These are phyloP conservation scores for Epizoanthus rinbou DNA, from an alignment of 92 coral and sea anemone species.

Conservation along the genomic window DNA sequence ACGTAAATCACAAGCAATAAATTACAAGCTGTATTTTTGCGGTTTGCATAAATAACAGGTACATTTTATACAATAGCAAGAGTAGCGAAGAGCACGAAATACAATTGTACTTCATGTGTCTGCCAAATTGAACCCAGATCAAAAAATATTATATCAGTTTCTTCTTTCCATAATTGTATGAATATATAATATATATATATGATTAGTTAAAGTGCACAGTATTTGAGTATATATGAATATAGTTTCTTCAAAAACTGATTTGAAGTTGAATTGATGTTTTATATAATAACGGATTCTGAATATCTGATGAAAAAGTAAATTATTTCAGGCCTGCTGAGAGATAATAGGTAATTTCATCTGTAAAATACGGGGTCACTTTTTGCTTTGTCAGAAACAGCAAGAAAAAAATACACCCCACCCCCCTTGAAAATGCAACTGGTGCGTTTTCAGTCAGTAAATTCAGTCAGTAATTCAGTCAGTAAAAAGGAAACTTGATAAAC, in stretches of 20 bases:
- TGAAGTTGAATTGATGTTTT: background rate
- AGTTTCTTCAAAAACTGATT: conserved; percentile 7
- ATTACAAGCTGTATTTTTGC: no score
- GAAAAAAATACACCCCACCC: background rate
- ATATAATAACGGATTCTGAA: conserved; percentile 9
- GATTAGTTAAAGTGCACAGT: conserved; percentile 5
- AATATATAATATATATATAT: conserved; percentile 13
- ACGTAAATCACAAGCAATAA: no score
- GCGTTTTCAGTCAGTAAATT: background rate
- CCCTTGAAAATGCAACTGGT: background rate
- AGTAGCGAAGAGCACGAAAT: background rate
- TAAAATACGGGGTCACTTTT: background rate
- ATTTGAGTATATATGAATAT: conserved; percentile 35
- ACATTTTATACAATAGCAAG: no score
- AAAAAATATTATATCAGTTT: conserved; percentile 25
- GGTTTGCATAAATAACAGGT: no score
- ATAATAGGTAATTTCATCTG: conserved; percentile 15
- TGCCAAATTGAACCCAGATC: conserved; percentile 13
- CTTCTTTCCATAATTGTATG: conserved; percentile 6
- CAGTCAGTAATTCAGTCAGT: background rate
- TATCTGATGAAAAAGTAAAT: conserved; percentile 30
- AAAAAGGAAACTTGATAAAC: background rate
- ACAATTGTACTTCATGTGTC: background rate
- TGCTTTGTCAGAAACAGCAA: conserved; percentile 5
- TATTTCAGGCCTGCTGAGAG: conserved; percentile 41